A percentile compares a stretch with the other conserved stretches of the same genome.
Evolutionary conservation across 2,113 vertebrate species (phyloP).

Genomic region (Burhinus oedicnemus): DNA sequence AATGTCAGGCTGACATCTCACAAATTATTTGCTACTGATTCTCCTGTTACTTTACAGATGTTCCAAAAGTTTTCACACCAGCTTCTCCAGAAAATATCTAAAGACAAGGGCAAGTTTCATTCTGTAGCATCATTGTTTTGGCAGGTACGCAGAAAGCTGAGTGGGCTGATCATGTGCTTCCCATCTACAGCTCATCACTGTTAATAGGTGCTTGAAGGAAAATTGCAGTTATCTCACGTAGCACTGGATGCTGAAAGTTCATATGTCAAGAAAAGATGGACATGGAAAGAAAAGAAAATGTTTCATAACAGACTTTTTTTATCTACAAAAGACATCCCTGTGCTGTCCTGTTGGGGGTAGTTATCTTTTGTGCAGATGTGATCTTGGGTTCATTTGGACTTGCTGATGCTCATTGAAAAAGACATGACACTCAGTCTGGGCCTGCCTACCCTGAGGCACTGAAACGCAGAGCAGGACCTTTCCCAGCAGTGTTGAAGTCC

Average conservation of each 20-base stretch:
- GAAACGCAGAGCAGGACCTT: neutral
- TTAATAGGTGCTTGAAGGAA: conserved; percentile 50
- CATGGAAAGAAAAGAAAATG: neutral
- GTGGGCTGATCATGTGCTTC: conserved; percentile 29
- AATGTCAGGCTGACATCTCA: neutral
- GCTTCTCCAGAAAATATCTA: neutral
- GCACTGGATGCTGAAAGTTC: conserved; percentile 40
- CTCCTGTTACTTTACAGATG: neutral
- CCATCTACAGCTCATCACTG: conserved; percentile 44
- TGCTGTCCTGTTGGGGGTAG: neutral
- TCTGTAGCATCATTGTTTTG: conserved; percentile 6
- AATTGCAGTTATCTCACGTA: conserved; percentile 33
- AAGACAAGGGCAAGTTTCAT: neutral
- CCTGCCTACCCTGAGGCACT: neutral
- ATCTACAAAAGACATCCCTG: neutral
- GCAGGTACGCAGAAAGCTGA: conserved; percentile 27
- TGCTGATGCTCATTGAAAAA: neutral
- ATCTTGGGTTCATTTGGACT: neutral
- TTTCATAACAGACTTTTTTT: neutral
- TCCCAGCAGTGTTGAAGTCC: neutral
- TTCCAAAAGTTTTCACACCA: neutral
- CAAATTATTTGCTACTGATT: conserved; percentile 1
- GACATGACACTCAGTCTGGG: neutral
- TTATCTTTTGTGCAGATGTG: neutral
- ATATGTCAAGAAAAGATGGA: conserved; percentile 26